These are phyloP conservation scores for Takifugu flavidus DNA, from an alignment of 2,113 vertebrate species.

Conservation along the genomic window DNA sequence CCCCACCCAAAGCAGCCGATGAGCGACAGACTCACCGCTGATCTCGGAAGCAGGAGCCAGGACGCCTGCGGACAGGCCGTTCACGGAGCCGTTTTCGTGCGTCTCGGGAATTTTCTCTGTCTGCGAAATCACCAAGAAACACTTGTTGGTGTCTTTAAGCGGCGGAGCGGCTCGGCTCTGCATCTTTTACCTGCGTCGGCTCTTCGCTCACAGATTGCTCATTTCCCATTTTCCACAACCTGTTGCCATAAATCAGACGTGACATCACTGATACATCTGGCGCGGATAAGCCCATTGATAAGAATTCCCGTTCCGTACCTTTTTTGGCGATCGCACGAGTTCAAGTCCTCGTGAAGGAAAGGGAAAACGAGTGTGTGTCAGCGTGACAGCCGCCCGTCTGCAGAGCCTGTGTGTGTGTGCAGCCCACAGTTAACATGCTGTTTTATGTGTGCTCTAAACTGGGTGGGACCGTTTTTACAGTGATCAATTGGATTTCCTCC, in stretches of 20 bases:
- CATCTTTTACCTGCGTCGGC: constrained; percentile 44
- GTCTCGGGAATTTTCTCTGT: constrained; percentile 31
- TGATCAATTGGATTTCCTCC: constrained; percentile 36
- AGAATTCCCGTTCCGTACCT: too few relatives aligned
- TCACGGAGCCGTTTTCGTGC: constrained; percentile 56
- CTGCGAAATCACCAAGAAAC: constrained; percentile 13
- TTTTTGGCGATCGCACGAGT: background rate
- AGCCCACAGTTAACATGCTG: constrained; percentile 12
- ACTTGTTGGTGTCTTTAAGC: background rate
- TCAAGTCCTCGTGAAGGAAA: constrained; percentile 15
- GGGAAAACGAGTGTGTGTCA: background rate
- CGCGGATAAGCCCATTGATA: too few relatives aligned
- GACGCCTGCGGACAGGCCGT: constrained; percentile 46
- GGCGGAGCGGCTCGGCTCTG: background rate
- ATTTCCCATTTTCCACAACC: constrained; percentile 68
- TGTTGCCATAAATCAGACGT: too few relatives aligned
- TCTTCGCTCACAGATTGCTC: constrained; percentile 44
- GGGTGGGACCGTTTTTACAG: constrained; percentile 62
- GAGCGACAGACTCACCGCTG: constrained; percentile 39
- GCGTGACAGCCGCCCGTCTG: constrained; percentile 6
- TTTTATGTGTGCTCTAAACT: constrained; percentile 50
- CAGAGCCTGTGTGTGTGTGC: constrained; percentile 38
- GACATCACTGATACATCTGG: too few relatives aligned
- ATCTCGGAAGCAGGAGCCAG: constrained; percentile 21
- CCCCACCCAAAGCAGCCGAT: too few relatives aligned